Percentiles rank a stretch among this genome's conserved stretches.
Evolutionary conservation across 1,140 invertebrate species (phyloP).

Genomic region (Stegodyphus dumicola): DNA sequence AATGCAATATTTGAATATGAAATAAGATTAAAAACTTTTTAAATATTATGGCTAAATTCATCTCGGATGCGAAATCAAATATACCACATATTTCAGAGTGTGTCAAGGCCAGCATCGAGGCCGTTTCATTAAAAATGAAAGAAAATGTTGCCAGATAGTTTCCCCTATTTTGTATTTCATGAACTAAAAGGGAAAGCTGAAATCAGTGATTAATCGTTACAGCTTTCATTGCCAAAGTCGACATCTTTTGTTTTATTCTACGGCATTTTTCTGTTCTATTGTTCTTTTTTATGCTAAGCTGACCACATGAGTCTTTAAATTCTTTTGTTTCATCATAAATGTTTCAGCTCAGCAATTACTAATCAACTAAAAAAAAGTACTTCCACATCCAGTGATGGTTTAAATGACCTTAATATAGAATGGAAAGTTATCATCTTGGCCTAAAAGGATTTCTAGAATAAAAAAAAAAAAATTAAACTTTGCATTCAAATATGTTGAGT

Average conservation of each 20-base stretch:
- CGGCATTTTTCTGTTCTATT: conserved; percentile 17
- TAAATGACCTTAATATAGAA: not conserved
- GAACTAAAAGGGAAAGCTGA: conserved; percentile 32
- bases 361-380: too few relatives aligned
- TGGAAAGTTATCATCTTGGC: not conserved
- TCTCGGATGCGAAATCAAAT: too few relatives aligned
- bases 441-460: too few relatives aligned
- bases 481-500: too few relatives aligned
- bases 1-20: too few relatives aligned
- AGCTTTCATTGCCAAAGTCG: conserved; percentile 55
- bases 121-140: conserved; percentile 20
- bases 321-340: conserved; percentile 23
- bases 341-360: not conserved
- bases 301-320: not conserved
- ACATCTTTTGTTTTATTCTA: not conserved
- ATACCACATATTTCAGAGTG: not conserved
- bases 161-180: conserved; percentile 9
- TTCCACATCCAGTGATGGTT: too few relatives aligned
- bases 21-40: too few relatives aligned
- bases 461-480: too few relatives aligned
- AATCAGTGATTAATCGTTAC: conserved; percentile 4
- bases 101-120: conserved; percentile 41
- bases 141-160: conserved; percentile 4
- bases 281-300: conserved; percentile 11
- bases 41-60: too few relatives aligned